phyloP scores from a whole-genome alignment of 2,888 invertebrate genomes.

The Callosobruchus maculatus region DNA sequence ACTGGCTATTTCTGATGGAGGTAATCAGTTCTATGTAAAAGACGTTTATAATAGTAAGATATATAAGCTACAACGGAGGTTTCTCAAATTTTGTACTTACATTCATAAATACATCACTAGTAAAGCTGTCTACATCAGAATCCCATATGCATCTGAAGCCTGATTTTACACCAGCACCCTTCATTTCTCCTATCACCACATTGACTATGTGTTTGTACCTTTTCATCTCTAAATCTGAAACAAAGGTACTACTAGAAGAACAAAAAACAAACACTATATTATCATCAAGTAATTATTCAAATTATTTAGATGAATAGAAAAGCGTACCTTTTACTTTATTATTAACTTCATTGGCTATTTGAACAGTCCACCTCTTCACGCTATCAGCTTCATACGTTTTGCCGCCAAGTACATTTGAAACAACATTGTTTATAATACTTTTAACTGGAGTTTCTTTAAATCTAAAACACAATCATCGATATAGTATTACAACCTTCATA shows the following conservation, averaged over 20 bases:
- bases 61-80: conserved; percentile 8
- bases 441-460: conserved; percentile 63
- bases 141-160: conserved; percentile 92
- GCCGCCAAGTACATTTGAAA: conserved; percentile 64
- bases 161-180: conserved; percentile 85
- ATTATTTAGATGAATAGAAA: too few species aligned
- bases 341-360: conserved; percentile 61
- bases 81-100: too few species aligned
- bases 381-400: conserved; percentile 61
- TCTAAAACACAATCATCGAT: conserved; percentile 37
- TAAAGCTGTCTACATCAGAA: conserved; percentile 84
- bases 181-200: conserved; percentile 81
- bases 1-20: too few species aligned
- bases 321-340: conserved; percentile 56
- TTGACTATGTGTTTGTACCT: conserved; percentile 89
- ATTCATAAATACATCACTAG: conserved; percentile 78
- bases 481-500: not conserved
- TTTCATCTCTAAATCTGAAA: conserved; percentile 55
- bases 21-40: too few species aligned
- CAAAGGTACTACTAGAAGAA: conserved; percentile 1
- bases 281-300: too few species aligned
- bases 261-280: too few species aligned
- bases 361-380: conserved; percentile 62
- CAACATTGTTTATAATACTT: conserved; percentile 64
- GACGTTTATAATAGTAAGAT: too few species aligned